Evolutionary conservation across 2,888 invertebrate species (phyloP), one percentile per base, ranked within the genome.

Genomic region (Xiphydria camelus): DNA sequence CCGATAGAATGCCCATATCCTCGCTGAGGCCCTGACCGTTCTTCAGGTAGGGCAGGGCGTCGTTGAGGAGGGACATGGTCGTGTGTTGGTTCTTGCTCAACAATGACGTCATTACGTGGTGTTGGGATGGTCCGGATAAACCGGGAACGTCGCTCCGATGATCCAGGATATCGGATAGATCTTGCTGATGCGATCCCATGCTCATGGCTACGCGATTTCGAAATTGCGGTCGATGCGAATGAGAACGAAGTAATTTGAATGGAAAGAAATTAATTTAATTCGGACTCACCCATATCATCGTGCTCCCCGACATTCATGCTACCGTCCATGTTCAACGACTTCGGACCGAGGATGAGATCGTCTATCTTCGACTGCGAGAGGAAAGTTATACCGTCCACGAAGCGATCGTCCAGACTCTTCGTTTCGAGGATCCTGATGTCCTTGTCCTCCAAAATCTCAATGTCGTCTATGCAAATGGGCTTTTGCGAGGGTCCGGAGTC

Each of bases 361-460:
- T 73, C 70, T 44, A 74, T 64, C 53, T 73, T 74, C 23, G 66
- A 57, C 22, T 58, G 65, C 3, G 70, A 62, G 19, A 73, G 57
- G 55, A 66, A 73, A 14, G 64, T 54, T 36, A 66, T 61, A 10
- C 62, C 60, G 22, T 68, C 62, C n/a, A 50, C 55, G 43, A 64
- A 70, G 32, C 66, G 68, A 34, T 72, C 68, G 39, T 70, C 70
- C 6, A 67, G 49, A 48, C 52, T 61, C 47, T 68, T 73, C 15
- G 48, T 47, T 21, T 71, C 71, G 10, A 73, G 53, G 15, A 70
- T 61, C n/a, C 62, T 52, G 14, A 67, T 64, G 35, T 73, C 70
- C 50, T 70, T 73, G 43, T 73, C 69, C 12, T 63, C 66, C 12
- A 73, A 53, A n/a, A 72, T 64, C 41, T 70, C 70, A 21, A 73